These are phyloP conservation scores for Sebastes miniatus DNA, from an alignment of 2,797 vertebrate species.

Conservation along the genomic window DNA sequence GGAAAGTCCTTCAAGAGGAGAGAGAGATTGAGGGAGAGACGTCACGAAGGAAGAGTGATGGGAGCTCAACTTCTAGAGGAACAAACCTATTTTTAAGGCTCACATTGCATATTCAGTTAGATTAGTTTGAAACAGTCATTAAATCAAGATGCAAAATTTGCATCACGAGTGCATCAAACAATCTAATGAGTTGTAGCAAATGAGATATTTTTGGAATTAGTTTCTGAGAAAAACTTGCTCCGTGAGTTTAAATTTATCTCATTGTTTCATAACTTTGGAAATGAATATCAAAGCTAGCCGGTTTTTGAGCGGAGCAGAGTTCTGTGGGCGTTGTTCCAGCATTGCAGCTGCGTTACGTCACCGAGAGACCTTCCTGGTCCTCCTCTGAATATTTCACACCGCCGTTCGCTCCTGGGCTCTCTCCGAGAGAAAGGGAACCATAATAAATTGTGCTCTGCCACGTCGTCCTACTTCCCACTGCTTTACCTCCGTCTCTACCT, in stretches of 20 bases:
- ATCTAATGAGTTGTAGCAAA: constrained; percentile 45
- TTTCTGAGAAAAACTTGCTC: constrained; percentile 35
- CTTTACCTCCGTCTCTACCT: constrained; percentile 7
- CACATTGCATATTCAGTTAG: constrained; percentile 31
- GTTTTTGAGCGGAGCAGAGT: constrained; percentile 21
- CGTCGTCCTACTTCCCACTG: constrained; percentile 56
- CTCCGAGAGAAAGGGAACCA: constrained; percentile 61
- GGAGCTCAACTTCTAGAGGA: not conserved
- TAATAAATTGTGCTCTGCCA: constrained; percentile 65
- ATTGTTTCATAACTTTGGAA: constrained; percentile 57
- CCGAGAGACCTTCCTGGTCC: constrained; percentile 50
- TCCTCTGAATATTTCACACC: constrained; percentile 77
- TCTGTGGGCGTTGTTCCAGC: constrained; percentile 61
- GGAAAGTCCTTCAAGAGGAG: constrained; percentile 11
- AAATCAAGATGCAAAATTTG: constrained; percentile 50
- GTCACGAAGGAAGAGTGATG: not conserved
- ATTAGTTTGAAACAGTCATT: constrained; percentile 42
- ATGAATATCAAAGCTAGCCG: constrained; percentile 51
- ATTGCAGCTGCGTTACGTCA: constrained; percentile 78
- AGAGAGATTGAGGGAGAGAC: not conserved
- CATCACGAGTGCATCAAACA: constrained; percentile 51
- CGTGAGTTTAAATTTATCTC: constrained; percentile 23
- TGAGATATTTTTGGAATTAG: constrained; percentile 47
- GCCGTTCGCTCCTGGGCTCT: constrained; percentile 54
- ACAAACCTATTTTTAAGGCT: constrained; percentile 6